phyloP scores from a whole-genome alignment of 2,113 vertebrate species.

The Phasianus colchicus region DNA sequence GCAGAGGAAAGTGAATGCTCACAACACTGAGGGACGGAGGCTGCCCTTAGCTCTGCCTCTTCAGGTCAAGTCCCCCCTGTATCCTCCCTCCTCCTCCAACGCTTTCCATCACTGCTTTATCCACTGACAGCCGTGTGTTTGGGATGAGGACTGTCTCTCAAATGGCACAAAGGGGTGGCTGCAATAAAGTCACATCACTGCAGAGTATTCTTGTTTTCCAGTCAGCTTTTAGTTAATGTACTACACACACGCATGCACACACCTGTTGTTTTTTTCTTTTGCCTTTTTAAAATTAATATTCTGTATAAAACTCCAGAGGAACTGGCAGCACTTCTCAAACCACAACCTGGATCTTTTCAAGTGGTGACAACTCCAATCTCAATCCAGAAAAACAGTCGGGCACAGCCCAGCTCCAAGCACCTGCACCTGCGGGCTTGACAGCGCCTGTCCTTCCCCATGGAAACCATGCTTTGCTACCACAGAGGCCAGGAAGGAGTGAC shows the following conservation, averaged over 20 bases:
- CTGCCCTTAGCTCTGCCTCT: neutral
- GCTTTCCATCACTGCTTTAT: neutral
- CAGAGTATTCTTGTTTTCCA: neutral
- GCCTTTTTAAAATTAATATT: neutral
- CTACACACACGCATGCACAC: neutral
- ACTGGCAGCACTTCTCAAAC: constrained; percentile 26
- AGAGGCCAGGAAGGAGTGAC: neutral
- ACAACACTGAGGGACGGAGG: neutral
- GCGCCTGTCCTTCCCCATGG: neutral
- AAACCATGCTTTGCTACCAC: neutral
- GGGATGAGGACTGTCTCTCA: neutral
- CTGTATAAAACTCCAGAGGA: neutral
- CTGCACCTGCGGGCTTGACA: neutral
- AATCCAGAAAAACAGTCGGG: constrained; percentile 15
- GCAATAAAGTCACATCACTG: neutral
- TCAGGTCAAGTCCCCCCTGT: neutral
- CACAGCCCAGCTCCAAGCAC: constrained; percentile 4
- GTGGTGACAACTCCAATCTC: constrained; percentile 6
- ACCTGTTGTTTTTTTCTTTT: neutral
- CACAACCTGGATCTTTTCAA: constrained; percentile 35
- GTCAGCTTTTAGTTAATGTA: neutral
- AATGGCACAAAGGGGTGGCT: neutral
- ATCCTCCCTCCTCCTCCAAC: neutral
- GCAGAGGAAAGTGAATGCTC: neutral
- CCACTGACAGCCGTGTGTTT: neutral